Conservation (phyloP, 2,797 vertebrate genomes). For the Meda fulgida region DNA sequence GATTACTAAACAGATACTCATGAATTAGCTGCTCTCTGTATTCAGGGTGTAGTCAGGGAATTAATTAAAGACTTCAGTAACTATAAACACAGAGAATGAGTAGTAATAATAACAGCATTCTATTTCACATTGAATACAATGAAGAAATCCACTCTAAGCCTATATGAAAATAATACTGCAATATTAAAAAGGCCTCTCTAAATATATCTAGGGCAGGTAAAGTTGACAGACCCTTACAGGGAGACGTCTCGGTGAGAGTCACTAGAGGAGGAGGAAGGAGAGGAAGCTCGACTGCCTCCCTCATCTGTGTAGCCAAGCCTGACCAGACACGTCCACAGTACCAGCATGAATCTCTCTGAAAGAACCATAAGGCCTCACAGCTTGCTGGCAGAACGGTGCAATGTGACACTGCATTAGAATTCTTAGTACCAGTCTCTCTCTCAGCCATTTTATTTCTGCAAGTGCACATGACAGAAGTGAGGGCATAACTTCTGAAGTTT, state of each 20-base stretch:
- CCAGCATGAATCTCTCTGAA: slow-evolving; percentile 57
- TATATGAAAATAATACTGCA: neutral
- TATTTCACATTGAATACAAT: neutral
- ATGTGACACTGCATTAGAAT: slow-evolving; percentile 64
- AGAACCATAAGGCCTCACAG: slow-evolving; percentile 67
- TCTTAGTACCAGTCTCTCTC: slow-evolving; percentile 51
- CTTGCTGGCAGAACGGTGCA: slow-evolving; percentile 61
- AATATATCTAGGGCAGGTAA: slow-evolving; percentile 23
- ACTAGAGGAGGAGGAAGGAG: slow-evolving; percentile 30
- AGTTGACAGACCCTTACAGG: slow-evolving; percentile 35
- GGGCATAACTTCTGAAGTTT: slow-evolving; percentile 49
- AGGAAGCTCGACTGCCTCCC: slow-evolving; percentile 38
- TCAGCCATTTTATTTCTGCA: slow-evolving; percentile 49
- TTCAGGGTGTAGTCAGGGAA: neutral
- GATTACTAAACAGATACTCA: neutral
- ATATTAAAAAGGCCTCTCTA: slow-evolving; percentile 20
- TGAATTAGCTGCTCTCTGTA: neutral
- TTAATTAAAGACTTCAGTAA: slow-evolving; percentile 7
- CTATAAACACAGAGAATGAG: neutral
- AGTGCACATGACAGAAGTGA: slow-evolving; percentile 48
- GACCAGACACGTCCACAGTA: slow-evolving; percentile 47
- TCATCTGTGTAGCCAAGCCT: slow-evolving; percentile 57
- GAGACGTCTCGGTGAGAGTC: slow-evolving; percentile 25
- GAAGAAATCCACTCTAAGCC: neutral
- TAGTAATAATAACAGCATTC: neutral